These are phyloP conservation scores for Encarsia formosa DNA, from an alignment of 2,888 invertebrate genomes.

Conservation along the genomic window DNA sequence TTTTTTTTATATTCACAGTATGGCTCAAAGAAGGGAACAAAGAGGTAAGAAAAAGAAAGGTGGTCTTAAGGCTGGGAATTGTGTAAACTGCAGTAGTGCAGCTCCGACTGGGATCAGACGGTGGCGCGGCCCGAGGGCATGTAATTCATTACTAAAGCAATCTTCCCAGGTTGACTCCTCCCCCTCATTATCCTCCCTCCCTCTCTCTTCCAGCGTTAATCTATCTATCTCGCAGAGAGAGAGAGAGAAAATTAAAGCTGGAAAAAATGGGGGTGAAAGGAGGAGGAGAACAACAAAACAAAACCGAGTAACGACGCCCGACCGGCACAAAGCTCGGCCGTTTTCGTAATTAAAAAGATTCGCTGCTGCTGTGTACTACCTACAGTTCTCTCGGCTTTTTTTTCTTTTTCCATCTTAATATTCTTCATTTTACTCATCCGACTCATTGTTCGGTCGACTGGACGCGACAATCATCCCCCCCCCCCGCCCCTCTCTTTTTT, in stretches of 20 bases:
- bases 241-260: neutral
- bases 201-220: conserved; percentile 24
- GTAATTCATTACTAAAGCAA: conserved; percentile 47
- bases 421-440: too few relatives aligned
- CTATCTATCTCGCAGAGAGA: conserved; percentile 21
- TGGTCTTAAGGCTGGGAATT: too few relatives aligned
- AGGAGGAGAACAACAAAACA: conserved; percentile 44
- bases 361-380: too few relatives aligned
- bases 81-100: too few relatives aligned
- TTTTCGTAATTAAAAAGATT: conserved; percentile 52
- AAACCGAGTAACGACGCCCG: conserved; percentile 31
- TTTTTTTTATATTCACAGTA: too few relatives aligned
- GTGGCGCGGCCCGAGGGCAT: conserved; percentile 46
- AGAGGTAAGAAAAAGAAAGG: too few relatives aligned
- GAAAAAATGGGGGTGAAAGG: neutral
- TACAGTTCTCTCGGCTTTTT: conserved; percentile 31
- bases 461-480: too few relatives aligned
- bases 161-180: conserved; percentile 23
- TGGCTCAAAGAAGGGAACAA: too few relatives aligned
- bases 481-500: too few relatives aligned
- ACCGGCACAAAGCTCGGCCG: conserved; percentile 48
- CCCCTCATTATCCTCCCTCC: neutral
- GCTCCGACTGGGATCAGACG: conserved; percentile 39
- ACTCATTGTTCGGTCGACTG: too few relatives aligned
- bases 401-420: neutral